Base-by-base conservation (phyloP, 2,797 vertebrate genomes). In the Ambastaia sidthimunki region DNA sequence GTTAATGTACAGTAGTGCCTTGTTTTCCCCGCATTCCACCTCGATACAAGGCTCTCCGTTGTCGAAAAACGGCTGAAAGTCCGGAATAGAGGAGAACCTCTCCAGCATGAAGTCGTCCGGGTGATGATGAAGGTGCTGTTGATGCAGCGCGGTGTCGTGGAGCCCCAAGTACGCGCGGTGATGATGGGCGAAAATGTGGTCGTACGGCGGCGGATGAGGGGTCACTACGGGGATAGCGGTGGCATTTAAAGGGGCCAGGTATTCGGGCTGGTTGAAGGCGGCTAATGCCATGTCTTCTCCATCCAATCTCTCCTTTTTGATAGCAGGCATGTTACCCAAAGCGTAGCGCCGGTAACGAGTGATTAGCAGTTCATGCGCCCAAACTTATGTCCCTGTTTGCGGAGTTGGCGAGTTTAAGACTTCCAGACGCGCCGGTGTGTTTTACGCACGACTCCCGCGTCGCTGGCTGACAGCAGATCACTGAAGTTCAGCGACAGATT, bases 21-120 rank as follows among this genome's bases (percentile, higher is more conserved):
- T 97, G 92, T 98, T 98, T 89, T 98, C 96, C 72, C 97, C 97
- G 90, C 97, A 99, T 91, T 99, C 97, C 93, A 99, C 97, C 93
- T 99, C 97, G 88, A 99, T 96, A 91, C 97, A 98, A 11, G 97
- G 97, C 89, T 98, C 96, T 57, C 97, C 97, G 94, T 94, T 94
- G 92, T 98, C 97, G 86, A 98, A 96, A 88, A 98, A 95, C 54
- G 97, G 97, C 92, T 98, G 97, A 90, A 98, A 98, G 90, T 98
- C 97, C 60, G 96, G 96, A 78, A 96, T 93, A 80, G 95, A 95
- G 81, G 96, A 95, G 89, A 97, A 95, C 89, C 96, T 94, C 94
- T 97, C 96, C 88, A 97, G 94, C 93, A 95, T 93, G 88, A 96
- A 93, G 91, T 97, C 96, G 87, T 96, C 94, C 83, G 96, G 93